Evolutionary conservation across 2,113 vertebrate species (phyloP), one percentile per base, ranked within the genome.

Genomic region (Datnioides undecimradiatus): DNA sequence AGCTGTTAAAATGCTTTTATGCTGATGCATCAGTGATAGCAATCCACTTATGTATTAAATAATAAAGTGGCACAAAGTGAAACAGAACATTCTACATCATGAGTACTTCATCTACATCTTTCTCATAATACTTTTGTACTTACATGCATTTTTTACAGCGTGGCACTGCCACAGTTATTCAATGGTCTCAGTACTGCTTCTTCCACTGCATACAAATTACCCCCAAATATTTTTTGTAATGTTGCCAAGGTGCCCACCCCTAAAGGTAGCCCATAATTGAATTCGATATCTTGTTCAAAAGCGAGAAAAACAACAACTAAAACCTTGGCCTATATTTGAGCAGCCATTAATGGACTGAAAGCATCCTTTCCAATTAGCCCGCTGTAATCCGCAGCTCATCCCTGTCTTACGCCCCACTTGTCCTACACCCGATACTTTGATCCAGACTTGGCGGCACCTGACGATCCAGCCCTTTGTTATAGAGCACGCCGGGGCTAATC

Each of bases 361-460:
- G 84, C 86, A 87, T 91, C 86, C 74, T 90, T 87, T 92, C 85
- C 89, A 91, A 94, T 93, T 94, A 95, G 91, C 62, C 86, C 38
- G 68, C 72, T 90, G 87, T 93, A 93, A 94, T 94, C 93, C 84
- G 46, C 87, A 71, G 84, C 89, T 91, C 93, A 92, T 90, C 89
- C 85, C 87, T 65, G 88, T 90, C 45, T 91, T 90, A 93, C 90
- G 90, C 83, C 80, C 87, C 87, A 81, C 92, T 94, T 94, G 93
- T 92, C 91, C 93, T 83, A 93, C 87, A 94, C 77, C 92, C 92
- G 85, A 95, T 93, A 95, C 91, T 93, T 94, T 94, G 93, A 95
- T 95, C 92, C 90, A 60, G 86, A 93, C 87, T 90, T 63, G 52
- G 86, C 87, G 87, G 82, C 83, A 81, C 87, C 87, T 88, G 88